Evolutionary conservation across 2,113 vertebrate species (phyloP).

Genomic region (Syngnathoides biaculeatus): DNA sequence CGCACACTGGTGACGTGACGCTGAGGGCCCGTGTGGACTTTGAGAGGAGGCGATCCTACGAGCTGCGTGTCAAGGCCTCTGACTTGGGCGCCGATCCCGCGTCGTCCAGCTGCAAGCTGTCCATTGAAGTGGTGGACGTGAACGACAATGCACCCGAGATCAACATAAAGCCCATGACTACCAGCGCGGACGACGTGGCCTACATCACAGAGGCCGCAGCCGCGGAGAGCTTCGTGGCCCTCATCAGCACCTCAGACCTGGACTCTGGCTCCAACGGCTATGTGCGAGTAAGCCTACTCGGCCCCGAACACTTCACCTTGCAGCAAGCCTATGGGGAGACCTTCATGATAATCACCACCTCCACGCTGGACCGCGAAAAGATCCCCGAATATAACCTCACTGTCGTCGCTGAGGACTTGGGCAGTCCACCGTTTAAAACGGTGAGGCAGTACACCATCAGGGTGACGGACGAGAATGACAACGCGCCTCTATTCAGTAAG

Average conservation of each 20-base stretch:
- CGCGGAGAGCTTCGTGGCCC: slow-evolving; percentile 74
- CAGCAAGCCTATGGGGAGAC: slow-evolving; percentile 75
- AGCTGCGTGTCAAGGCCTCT: slow-evolving; percentile 65
- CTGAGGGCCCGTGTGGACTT: slow-evolving; percentile 66
- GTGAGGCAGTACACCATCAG: slow-evolving; percentile 69
- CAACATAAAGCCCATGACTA: slow-evolving; percentile 74
- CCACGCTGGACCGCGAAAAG: slow-evolving; percentile 69
- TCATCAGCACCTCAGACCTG: slow-evolving; percentile 75
- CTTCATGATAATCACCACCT: slow-evolving; percentile 72
- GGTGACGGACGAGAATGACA: slow-evolving; percentile 76
- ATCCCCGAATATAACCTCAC: slow-evolving; percentile 75
- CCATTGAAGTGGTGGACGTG: slow-evolving; percentile 71
- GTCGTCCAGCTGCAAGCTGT: slow-evolving; percentile 64
- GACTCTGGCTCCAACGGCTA: slow-evolving; percentile 76
- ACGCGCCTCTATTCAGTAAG: slow-evolving; percentile 70
- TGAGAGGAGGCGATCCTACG: slow-evolving; percentile 65
- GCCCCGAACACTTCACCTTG: slow-evolving; percentile 72
- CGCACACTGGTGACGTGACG: slow-evolving; percentile 63
- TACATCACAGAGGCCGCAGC: slow-evolving; percentile 76
- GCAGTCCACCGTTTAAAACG: slow-evolving; percentile 70
- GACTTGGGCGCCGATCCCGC: slow-evolving; percentile 60
- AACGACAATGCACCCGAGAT: slow-evolving; percentile 77
- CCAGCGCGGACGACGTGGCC: slow-evolving; percentile 68
- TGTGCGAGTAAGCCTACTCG: slow-evolving; percentile 67
- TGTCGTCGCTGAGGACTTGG: slow-evolving; percentile 73